phyloP scores from a whole-genome alignment of 2,113 vertebrate genomes.

The Ceratotherium simum region DNA sequence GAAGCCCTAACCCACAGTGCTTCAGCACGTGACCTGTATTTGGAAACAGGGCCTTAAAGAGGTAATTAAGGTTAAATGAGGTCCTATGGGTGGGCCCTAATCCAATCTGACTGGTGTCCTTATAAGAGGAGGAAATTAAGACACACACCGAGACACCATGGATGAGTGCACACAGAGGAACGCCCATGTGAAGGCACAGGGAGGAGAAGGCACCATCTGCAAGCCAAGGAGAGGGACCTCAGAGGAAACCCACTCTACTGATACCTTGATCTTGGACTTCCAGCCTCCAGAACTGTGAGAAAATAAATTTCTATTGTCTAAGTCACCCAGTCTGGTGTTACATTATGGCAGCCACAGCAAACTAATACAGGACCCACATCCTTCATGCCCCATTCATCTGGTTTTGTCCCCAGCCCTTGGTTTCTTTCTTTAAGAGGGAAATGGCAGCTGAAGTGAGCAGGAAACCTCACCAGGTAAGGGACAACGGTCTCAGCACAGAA shows the following conservation, averaged over 20 bases:
- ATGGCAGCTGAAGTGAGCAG: background rate
- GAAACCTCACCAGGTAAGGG: background rate
- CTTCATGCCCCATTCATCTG: background rate
- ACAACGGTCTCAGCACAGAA: background rate
- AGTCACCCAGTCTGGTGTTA: background rate
- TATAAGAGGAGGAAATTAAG: background rate
- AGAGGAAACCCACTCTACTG: fast-evolving
- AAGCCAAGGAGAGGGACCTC: background rate
- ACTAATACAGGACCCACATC: background rate
- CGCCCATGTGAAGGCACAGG: too few relatives aligned
- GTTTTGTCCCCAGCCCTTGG: background rate
- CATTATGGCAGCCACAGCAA: background rate
- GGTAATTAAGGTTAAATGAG: background rate
- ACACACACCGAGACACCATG: background rate
- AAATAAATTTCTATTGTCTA: background rate
- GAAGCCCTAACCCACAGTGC: background rate
- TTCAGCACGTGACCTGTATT: background rate
- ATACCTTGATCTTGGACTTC: background rate
- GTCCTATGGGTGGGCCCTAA: background rate
- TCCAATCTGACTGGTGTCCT: background rate
- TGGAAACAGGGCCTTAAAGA: background rate
- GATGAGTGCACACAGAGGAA: fast-evolving
- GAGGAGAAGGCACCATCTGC: too few relatives aligned
- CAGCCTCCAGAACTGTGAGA: background rate
- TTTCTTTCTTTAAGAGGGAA: background rate